Base-by-base conservation (phyloP, 2,113 vertebrate genomes). In the Tyrannus savana region DNA sequence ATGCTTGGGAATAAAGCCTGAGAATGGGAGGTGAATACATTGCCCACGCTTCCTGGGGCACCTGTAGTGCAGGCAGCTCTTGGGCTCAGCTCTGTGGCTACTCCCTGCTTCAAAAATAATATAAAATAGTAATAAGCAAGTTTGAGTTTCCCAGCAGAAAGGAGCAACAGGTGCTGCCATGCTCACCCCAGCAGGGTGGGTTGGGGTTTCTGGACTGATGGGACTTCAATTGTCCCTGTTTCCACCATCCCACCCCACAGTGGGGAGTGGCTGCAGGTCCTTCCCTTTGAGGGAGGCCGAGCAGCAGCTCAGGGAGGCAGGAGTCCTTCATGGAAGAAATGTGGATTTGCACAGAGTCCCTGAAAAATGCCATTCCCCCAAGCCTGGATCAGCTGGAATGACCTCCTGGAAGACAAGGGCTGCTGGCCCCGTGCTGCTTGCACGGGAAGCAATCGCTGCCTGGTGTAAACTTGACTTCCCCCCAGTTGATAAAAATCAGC, bases 381-480 rank as follows among this genome's bases (percentile, higher is more conserved):
- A 35, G 49, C 23, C 23, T 18, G 3, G 44, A 42, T 49, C 49
- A 53, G 39, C 33, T 6, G 3, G 60, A 39, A 49, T 0, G 3
- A 55, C 5, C 49, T 49, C 41, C 58, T 3, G 25, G 47, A 58
- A 77, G n/a, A n/a, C 0, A 1, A 50, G 86, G 67, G 87, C 44
- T 0, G 0, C 86, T 23, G 46, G 46, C 86, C 88, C 60, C 1
- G 1, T 0, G 3, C 75, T 33, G 73, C 76, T 52, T 12, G 5
- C 47, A 19, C 0, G 33, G 69, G 81, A 47, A n/a, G 59, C 30
- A 0, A 44, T 76, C 3, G 12, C 69, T 79, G 22, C 76, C 9
- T 3, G 19, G 0, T 8, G 17, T 31, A 74, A 92, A 74, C 59
- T 55, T 22, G 44, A 68, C 92, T 84, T 77, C 30, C 84, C 84